Evolutionary conservation across 2,888 invertebrate species (phyloP).

Genomic region (Sphaerolaimus hirsutus): DNA sequence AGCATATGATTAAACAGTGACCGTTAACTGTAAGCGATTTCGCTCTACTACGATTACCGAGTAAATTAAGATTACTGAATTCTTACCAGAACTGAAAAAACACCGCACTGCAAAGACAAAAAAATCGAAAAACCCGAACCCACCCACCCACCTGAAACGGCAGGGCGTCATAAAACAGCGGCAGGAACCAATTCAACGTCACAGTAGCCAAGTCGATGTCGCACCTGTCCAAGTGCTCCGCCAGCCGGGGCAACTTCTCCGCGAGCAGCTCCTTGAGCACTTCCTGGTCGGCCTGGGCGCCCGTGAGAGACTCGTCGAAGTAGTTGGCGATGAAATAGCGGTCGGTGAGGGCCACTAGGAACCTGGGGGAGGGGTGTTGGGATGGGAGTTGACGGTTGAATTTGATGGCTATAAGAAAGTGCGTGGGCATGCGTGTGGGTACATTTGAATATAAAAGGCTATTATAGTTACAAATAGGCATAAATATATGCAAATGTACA

Average conservation of each 20-base stretch:
- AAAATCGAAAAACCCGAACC: too few relatives aligned
- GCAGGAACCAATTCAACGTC: conserved; percentile 35
- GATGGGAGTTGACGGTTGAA: not conserved
- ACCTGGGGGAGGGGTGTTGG: too few relatives aligned
- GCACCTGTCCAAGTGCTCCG: conserved; percentile 28
- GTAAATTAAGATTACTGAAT: not conserved
- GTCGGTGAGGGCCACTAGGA: conserved; percentile 34
- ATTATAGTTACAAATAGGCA: too few relatives aligned
- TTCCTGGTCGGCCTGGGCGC: conserved; percentile 33
- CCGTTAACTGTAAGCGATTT: too few relatives aligned
- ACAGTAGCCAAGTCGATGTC: conserved; percentile 34
- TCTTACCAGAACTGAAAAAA: too few relatives aligned
- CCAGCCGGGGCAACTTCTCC: conserved; percentile 29
- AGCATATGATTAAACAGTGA: too few relatives aligned
- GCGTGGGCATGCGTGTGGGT: not conserved
- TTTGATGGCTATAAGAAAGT: not conserved
- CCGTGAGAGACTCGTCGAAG: conserved; percentile 32
- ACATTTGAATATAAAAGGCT: too few relatives aligned
- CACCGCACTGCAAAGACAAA: too few relatives aligned
- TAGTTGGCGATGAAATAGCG: conserved; percentile 31
- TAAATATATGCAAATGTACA: too few relatives aligned
- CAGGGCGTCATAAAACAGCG: conserved; percentile 34
- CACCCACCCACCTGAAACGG: conserved; percentile 28
- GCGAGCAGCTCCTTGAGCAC: conserved; percentile 31
- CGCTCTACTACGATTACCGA: conserved; percentile 27